A percentile compares a stretch with the other conserved stretches of the same genome.
These are phyloP conservation scores for Parazoanthus atlanticus DNA, from an alignment of 92 coral and sea anemone species.

Conservation along the genomic window DNA sequence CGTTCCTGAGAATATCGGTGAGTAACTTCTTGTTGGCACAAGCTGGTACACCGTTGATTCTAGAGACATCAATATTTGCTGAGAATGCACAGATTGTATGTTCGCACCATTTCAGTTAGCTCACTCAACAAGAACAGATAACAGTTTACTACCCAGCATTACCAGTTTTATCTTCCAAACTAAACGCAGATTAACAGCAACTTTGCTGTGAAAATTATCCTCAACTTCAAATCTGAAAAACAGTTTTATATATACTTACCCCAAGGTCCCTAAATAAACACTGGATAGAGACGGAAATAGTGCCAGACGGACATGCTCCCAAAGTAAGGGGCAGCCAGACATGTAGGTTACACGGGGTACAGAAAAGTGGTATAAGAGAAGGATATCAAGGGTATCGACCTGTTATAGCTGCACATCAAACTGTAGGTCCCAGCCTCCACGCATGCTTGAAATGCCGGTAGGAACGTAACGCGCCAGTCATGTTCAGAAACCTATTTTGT, in stretches of 20 bases:
- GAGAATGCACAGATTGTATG: neutral
- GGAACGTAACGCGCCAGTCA: constrained; percentile 57
- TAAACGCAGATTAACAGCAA: too few species aligned
- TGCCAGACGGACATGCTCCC: neutral
- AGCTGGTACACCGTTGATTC: constrained; percentile 62
- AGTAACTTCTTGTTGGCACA: constrained; percentile 60
- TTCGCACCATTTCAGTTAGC: neutral
- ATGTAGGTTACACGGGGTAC: neutral
- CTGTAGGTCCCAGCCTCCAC: constrained; percentile 66
- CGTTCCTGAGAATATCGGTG: constrained; percentile 55
- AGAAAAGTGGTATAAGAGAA: neutral
- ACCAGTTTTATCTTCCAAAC: neutral
- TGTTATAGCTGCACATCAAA: constrained; percentile 64
- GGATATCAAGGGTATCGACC: neutral
- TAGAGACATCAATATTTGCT: constrained; percentile 3
- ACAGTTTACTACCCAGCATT: neutral
- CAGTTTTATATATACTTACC: neutral
- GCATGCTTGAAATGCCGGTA: constrained; percentile 59
- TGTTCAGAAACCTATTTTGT: constrained; percentile 54
- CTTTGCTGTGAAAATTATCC: neutral
- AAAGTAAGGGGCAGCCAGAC: neutral
- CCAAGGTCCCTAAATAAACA: neutral
- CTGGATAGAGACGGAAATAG: neutral
- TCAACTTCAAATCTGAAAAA: neutral
- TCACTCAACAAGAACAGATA: too few species aligned